A percentile compares a stretch with the other conserved stretches of the same genome.
These are phyloP conservation scores for Peromyscus melanophrys DNA, from an alignment of 2,797 vertebrate genomes.

Conservation along the genomic window DNA sequence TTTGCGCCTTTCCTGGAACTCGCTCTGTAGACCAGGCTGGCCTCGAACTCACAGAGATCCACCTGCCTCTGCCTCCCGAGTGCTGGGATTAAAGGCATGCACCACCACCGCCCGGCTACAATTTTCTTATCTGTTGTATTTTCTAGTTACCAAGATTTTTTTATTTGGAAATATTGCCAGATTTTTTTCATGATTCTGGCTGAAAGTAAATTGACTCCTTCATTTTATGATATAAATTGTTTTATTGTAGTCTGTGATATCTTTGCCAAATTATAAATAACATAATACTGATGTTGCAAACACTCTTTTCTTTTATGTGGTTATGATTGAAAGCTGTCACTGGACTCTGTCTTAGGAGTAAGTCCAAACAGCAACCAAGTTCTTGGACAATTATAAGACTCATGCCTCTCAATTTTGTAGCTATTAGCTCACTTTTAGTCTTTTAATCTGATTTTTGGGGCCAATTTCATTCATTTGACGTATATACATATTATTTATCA, in stretches of 20 bases:
- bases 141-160: constrained; percentile 1
- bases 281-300: background rate
- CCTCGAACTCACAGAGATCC: no score
- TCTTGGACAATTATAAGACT: constrained; percentile 24
- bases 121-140: constrained; percentile 15
- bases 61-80: no score
- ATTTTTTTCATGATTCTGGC: constrained; percentile 47
- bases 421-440: constrained; percentile 20
- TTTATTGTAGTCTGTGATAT: background rate
- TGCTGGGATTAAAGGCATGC: no score
- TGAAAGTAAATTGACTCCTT: constrained; percentile 51
- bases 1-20: no score
- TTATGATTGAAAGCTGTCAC: constrained; percentile 39
- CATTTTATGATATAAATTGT: constrained; percentile 14
- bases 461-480: constrained; percentile 11
- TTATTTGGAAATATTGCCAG: constrained; percentile 26
- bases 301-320: constrained; percentile 27
- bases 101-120: background rate
- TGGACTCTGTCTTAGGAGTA: background rate
- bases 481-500: background rate
- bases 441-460: constrained; percentile 30
- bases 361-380: constrained; percentile 39
- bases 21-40: no score
- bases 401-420: constrained; percentile 8
- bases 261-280: constrained; percentile 27